These are phyloP conservation scores for Papilio gigon DNA, from an alignment of 2,888 invertebrate species.

Conservation along the genomic window DNA sequence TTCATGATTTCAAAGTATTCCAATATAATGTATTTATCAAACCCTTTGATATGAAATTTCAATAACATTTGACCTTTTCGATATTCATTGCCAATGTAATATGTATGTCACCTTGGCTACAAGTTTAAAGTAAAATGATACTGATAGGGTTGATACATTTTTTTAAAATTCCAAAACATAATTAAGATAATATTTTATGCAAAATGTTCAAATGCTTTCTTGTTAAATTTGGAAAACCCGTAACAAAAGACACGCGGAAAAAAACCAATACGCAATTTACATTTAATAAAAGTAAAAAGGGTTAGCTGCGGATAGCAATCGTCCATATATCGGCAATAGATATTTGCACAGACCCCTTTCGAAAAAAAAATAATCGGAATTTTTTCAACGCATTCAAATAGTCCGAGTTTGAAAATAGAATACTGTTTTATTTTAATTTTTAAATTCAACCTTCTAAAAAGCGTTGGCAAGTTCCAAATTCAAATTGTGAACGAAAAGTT, in stretches of 20 bases:
- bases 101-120: neutral
- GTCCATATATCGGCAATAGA: neutral
- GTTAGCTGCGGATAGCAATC: neutral
- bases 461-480: neutral
- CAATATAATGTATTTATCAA: neutral
- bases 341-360: neutral
- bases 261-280: constrained; percentile 5
- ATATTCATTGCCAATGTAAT: neutral
- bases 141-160: no score
- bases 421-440: neutral
- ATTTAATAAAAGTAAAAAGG: constrained; percentile 22
- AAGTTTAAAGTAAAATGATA: neutral
- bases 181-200: neutral
- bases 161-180: neutral
- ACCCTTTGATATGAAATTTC: neutral
- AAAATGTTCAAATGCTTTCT: neutral
- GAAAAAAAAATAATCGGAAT: neutral
- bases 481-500: no score
- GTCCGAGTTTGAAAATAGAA: neutral
- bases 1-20: neutral
- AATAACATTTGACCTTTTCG: neutral
- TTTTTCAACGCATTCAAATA: neutral
- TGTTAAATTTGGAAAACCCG: neutral
- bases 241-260: neutral
- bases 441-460: neutral